Evolutionary conservation across 1,140 invertebrate species (phyloP).

Genomic region (Lucilia sericata): DNA sequence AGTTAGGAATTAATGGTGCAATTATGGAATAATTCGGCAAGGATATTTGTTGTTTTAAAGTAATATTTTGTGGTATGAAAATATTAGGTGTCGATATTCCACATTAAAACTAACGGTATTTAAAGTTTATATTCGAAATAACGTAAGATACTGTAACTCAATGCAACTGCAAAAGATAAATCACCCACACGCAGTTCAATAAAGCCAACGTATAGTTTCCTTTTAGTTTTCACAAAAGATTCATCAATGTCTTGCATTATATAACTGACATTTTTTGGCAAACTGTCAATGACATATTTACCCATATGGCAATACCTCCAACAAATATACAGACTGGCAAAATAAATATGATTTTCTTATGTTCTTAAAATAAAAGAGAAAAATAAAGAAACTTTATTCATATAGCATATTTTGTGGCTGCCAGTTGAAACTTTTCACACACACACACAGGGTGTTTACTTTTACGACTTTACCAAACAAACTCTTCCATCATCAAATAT

Average conservation of each 20-base stretch:
- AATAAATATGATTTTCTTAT: not conserved
- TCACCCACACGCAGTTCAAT: no score
- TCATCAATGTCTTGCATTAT: not conserved
- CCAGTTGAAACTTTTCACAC: not conserved
- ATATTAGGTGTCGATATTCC: no score
- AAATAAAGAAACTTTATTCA: not conserved
- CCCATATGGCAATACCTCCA: not conserved
- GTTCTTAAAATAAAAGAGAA: not conserved
- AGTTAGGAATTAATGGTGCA: no score
- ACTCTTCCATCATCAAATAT: conserved; percentile 28
- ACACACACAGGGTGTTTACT: not conserved
- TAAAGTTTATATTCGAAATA: no score
- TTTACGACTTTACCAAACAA: conserved; percentile 20
- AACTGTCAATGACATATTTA: conserved; percentile 13
- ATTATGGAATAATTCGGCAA: no score
- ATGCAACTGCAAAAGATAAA: no score
- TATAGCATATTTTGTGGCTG: conserved; percentile 29
- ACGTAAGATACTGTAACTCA: no score
- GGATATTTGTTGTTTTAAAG: no score
- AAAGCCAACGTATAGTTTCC: no score
- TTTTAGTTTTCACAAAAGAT: not conserved
- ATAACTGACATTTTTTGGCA: not conserved
- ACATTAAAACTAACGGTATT: no score
- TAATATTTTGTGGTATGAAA: no score
- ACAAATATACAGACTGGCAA: not conserved